Evolutionary conservation across 2,888 invertebrate species (phyloP), one percentile per base, ranked within the genome.

Genomic region (Cheilosia grossa): DNA sequence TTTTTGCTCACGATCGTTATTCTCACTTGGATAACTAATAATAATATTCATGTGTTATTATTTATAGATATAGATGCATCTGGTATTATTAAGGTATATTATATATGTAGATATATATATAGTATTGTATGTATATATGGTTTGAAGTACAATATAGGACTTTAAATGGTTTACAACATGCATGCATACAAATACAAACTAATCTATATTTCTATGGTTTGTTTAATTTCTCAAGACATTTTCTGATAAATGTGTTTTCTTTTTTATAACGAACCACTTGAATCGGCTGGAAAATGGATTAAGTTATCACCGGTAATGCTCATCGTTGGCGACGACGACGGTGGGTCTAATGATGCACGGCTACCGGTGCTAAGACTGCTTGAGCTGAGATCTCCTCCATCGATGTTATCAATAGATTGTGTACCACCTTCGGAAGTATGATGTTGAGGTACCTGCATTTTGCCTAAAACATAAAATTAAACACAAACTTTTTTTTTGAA

Each of bases 351-450:
- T 0, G 96, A 97, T 15, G 96, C 95, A 69, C 96, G 94, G 89
- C 96, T 96, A 13, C 95, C 94, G 0, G 96, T 96, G 90, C 96
- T 97, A 89, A 97, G 96, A 91, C 96, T 97, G 91, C 96, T 97
- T 42, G 96, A 95, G 90, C 97, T 97, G 63, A 96, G 92, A 61
- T 94, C 94, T 44, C 90, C 90, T 37, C 89, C 88, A 88, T 95
- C 95, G 24, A 93, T 93, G 66, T 90, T 90, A 21, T 90, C 90
- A 86, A 94, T 89, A 88, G 94, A 94, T 75, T 88, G 86, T 37
- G 95, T 94, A 70, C 94, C 94, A 89, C 94, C 93, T 54, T 94
- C 93, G 4, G 87, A 88, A 4, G 74, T 87, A 53, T 87, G 59
- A 64, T 86, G 77, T 42, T 82, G 87, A n/a, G 27, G 51, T 42